Percentiles rank a stretch among this genome's conserved stretches.
Conservation (phyloP, 2,113 vertebrate species). For the Mobula hypostoma region DNA sequence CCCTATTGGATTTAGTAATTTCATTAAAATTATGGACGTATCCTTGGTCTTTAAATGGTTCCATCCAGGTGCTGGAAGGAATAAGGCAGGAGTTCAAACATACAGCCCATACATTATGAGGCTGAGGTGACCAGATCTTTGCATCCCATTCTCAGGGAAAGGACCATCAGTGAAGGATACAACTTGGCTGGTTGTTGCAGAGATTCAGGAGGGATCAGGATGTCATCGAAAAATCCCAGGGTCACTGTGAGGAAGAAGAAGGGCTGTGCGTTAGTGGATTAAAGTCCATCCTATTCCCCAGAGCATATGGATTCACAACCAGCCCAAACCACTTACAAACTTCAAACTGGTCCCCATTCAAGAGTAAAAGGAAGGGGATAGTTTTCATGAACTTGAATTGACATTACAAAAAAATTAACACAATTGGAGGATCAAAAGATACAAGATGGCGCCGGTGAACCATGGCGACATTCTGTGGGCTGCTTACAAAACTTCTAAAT, state of each 20-base stretch:
- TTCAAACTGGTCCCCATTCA: too few relatives aligned
- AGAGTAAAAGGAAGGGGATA: not conserved
- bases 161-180: constrained; percentile 68
- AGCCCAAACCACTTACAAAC: not conserved
- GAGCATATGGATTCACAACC: not conserved
- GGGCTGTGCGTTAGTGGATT: not conserved
- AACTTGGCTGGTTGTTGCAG: constrained; percentile 91
- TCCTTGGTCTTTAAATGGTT: not conserved
- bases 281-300: not conserved
- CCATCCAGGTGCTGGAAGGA: not conserved
- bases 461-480: too few relatives aligned
- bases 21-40: too few relatives aligned
- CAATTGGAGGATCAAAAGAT: not conserved
- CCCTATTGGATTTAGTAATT: not conserved
- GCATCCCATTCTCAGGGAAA: not conserved
- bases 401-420: not conserved
- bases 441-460: too few relatives aligned
- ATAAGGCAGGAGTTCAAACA: not conserved
- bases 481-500: too few relatives aligned
- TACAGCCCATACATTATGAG: not conserved
- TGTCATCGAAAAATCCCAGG: constrained; percentile 89
- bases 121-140: not conserved
- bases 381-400: not conserved
- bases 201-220: constrained; percentile 85
- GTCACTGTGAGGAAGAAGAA: constrained; percentile 62